A percentile compares a stretch with the other conserved stretches of the same genome.
phyloP scores from a whole-genome alignment of 2,888 invertebrate species.

The Epistrophe eligans region DNA sequence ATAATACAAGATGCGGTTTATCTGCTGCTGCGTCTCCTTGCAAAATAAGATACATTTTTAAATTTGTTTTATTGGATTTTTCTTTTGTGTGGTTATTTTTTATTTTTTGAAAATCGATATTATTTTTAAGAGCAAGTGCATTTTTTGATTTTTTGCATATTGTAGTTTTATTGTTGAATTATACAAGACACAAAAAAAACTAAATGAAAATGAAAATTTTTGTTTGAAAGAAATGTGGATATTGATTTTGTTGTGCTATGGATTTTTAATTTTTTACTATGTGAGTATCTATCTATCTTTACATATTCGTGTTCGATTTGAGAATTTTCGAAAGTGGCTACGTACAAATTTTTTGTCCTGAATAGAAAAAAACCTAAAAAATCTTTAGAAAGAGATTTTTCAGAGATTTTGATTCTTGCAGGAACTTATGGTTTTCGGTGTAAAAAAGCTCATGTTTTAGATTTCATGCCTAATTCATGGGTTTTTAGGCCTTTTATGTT shows the following conservation, averaged over 20 bases:
- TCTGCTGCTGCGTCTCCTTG: background rate
- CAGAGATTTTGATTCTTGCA: too few relatives aligned
- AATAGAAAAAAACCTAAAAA: too few relatives aligned
- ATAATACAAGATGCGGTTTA: conserved; percentile 45
- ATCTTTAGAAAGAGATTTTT: too few relatives aligned
- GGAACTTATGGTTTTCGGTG: too few relatives aligned
- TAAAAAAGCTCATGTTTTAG: too few relatives aligned
- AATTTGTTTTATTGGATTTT: conserved; percentile 45
- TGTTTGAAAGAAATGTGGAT: conserved; percentile 79
- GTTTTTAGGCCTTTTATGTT: too few relatives aligned
- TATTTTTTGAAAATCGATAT: conserved; percentile 28
- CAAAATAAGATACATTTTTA: conserved; percentile 20
- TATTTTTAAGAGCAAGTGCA: conserved; percentile 30
- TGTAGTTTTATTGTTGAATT: conserved; percentile 14
- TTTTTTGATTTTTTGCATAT: conserved; percentile 26
- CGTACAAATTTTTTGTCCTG: too few relatives aligned
- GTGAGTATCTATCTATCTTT: conserved; percentile 78
- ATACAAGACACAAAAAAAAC: conserved; percentile 25
- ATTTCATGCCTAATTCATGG: too few relatives aligned
- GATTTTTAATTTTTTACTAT: conserved; percentile 78
- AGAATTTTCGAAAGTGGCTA: too few relatives aligned
- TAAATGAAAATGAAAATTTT: conserved; percentile 16
- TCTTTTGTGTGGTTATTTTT: conserved; percentile 2
- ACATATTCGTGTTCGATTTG: background rate
- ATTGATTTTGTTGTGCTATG: conserved; percentile 80